Conservation (phyloP, 1,140 invertebrate genomes). For the Cyrtorhinus lividipennis region DNA sequence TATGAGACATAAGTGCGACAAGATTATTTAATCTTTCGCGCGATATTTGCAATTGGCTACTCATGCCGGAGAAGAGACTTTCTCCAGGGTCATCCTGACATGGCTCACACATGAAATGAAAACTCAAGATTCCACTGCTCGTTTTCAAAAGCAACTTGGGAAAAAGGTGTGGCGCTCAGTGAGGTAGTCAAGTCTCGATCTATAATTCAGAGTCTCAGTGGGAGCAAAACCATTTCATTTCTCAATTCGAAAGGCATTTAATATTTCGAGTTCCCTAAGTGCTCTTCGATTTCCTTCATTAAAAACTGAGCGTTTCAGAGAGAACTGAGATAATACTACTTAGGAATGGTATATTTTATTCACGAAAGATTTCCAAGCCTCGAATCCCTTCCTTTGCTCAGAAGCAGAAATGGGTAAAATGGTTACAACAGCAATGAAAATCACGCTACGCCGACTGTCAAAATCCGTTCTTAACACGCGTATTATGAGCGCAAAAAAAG, state of each 20-base stretch:
- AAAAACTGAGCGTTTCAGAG: not conserved
- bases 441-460: no score
- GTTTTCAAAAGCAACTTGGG: not conserved
- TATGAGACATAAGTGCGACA: no score
- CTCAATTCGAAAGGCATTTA: not conserved
- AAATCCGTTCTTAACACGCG: not conserved
- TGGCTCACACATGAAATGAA: no score
- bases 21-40: no score
- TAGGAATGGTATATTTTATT: conserved; percentile 3
- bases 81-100: no score
- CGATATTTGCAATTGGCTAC: no score
- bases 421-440: no score
- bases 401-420: not conserved
- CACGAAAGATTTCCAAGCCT: not conserved
- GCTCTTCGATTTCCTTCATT: not conserved
- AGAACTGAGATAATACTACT: not conserved
- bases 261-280: conserved; percentile 1
- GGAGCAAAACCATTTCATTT: not conserved
- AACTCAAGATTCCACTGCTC: no score
- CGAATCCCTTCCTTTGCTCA: not conserved
- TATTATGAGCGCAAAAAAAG: no score
- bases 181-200: not conserved
- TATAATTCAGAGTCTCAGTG: not conserved
- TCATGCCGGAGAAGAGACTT: no score
- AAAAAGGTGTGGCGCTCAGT: not conserved